phyloP scores from a whole-genome alignment of 2,113 vertebrate species.

The Grammomys dolichurus region DNA sequence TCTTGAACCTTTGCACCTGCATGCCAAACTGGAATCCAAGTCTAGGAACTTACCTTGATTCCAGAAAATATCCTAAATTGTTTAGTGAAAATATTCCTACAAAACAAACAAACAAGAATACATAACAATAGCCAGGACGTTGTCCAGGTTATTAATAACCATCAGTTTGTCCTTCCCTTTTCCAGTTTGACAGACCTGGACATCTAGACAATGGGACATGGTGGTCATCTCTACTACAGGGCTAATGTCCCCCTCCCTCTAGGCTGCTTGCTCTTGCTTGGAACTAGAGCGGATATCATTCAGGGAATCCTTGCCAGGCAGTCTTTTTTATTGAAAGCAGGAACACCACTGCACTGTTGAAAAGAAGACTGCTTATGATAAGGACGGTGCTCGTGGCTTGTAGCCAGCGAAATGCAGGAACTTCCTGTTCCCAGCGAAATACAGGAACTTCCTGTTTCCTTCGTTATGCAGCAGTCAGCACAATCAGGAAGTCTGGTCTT shows the following conservation, averaged over 20 bases:
- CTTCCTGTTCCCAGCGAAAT: not conserved
- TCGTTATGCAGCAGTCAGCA: not conserved
- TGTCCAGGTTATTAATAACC: not conserved
- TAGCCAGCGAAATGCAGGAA: not conserved
- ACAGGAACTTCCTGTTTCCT: not conserved
- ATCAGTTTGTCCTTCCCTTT: not conserved
- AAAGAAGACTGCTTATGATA: not conserved
- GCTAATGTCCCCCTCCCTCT: not conserved
- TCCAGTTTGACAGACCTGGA: not conserved
- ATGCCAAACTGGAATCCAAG: not conserved
- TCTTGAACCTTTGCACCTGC: not conserved
- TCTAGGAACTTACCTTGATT: not conserved
- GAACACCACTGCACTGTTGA: not conserved
- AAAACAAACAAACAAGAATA: not conserved
- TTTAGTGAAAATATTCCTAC: not conserved
- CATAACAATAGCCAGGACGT: not conserved
- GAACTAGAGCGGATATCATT: not conserved
- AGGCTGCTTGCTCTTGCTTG: not conserved
- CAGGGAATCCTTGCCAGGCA: not conserved
- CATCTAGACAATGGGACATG: not conserved
- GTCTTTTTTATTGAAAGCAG: conserved; percentile 1
- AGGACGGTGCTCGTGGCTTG: not conserved
- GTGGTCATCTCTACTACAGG: not conserved
- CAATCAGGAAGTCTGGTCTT: not conserved
- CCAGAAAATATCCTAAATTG: not conserved